Base-by-base conservation (phyloP, 2,113 vertebrate genomes). In the Dicerorhinus sumatrensis region DNA sequence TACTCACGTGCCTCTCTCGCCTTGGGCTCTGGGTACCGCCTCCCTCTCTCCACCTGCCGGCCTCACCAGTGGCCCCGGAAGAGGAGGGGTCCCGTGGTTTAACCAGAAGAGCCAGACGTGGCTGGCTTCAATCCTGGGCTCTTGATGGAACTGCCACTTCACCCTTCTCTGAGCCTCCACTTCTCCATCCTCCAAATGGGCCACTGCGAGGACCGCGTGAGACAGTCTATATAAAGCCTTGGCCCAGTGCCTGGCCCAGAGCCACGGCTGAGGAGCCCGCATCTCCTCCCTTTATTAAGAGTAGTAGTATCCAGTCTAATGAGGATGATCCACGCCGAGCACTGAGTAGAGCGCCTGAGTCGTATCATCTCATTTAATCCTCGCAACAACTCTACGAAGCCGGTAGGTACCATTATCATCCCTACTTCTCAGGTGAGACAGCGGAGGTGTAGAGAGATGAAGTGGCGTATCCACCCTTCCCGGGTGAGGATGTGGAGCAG, bases 271-370 rank as follows among this genome's bases (percentile, higher is more conserved):
- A 36, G 36, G 48, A 2, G 8, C 16, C 8, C 56, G 12, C 58
- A 1, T 3, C 6, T 51, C 27, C 63, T 54, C 9, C 31, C 13
- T 80, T 31, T 8, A 1, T 31, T 5, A 21, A 69, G 29, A 0
- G 21, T 10, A 60, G 51, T 8, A 4, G 0, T 0, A 5, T 69
- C 67, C 9, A 25, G 6, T 1, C 23, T 0, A 18, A 27, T 3
- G 46, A 48, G 18, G 73, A 39, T 6, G 2, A 21, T 16, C 46
- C 7, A 5, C 5, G 8, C 36, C 3, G 16, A 46, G 25, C 29
- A 4, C 2, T 0, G 9, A 0, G 17, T 0, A 23, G 17, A 46
- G 42, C 21, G 2, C 3, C 4, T 0, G n/a, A 31, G n/a, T 25
- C 0, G 0, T 31, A 39, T 12, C 12, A 0, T 25, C 81, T 62